phyloP scores from a whole-genome alignment of 2,888 invertebrate genomes.

The Pterobdella sp. region DNA sequence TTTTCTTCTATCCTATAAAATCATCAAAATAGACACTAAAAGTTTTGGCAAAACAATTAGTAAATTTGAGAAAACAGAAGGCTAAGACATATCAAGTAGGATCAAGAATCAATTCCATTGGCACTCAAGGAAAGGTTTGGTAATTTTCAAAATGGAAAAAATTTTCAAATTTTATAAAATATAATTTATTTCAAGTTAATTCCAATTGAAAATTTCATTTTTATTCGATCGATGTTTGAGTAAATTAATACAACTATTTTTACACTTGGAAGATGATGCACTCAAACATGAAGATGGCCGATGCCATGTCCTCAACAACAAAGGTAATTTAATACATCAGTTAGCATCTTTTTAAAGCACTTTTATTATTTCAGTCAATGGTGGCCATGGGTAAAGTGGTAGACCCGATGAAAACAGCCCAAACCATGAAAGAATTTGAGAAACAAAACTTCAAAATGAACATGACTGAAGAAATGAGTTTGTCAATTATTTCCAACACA shows the following conservation, averaged over 20 bases:
- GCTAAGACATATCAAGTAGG: conserved; percentile 71
- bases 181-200: not conserved
- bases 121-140: conserved; percentile 67
- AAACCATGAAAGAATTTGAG: conserved; percentile 74
- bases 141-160: not conserved
- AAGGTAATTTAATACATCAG: conserved; percentile 52
- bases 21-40: conserved; percentile 44
- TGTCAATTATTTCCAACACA: conserved; percentile 45
- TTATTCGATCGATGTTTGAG: not conserved
- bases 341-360: not conserved
- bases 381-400: conserved; percentile 74
- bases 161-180: not conserved
- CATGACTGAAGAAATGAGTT: conserved; percentile 91
- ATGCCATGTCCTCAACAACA: conserved; percentile 78
- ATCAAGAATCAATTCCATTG: conserved; percentile 70
- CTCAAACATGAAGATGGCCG: conserved; percentile 75
- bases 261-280: conserved; percentile 63
- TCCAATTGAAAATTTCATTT: not conserved
- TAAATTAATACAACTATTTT: conserved; percentile 4
- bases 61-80: conserved; percentile 79
- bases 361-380: conserved; percentile 61
- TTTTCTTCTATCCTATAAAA: not conserved
- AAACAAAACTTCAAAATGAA: conserved; percentile 79
- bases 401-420: conserved; percentile 74
- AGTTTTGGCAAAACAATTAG: conserved; percentile 77